Base-by-base conservation (phyloP, 2,888 invertebrate genomes). In the Stramonita haemastoma region DNA sequence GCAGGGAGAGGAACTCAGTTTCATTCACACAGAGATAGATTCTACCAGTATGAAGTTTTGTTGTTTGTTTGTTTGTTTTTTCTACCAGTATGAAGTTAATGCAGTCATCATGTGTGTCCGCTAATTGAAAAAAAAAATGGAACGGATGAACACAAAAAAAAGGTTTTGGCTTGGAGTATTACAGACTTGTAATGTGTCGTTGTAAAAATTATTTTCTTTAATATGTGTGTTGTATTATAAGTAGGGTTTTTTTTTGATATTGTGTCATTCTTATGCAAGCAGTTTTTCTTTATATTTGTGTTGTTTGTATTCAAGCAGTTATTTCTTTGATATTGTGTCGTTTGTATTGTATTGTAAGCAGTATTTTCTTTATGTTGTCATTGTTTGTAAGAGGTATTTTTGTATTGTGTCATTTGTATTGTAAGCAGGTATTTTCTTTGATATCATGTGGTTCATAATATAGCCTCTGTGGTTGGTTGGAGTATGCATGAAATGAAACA, bases 181-280 rank as follows among this genome's bases (percentile, higher is more conserved):
- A n/a, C n/a, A n/a, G n/a, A n/a, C n/a, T n/a, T n/a, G n/a, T n/a
- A n/a, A n/a, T n/a, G 46, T 46, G 46, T 46, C 46, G 46, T 46
- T 46, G 46, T 46, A 46, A 46, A 8, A 46, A 46, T 5, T 46
- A 46, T 46, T 46, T 46, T 46, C 46, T 2, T 46, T 46, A 8
- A 46, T 46, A 46, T 46, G n/a, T 46, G 46, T 46, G 46, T 46
- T 46, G 4, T 5, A 46, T 46, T 46, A 46, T 46, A 46, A 46
- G 46, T 8, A 46, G 46, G 8, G 2, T 5, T 46, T 46, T 46
- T 46, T 22, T n/a, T n/a, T 11, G 73, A n/a, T 73, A 73, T 73
- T 73, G 1, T n/a, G 19, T 22, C 13, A 19, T 86, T 70, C 57
- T 89, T 77, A 77, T 98, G 95, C 4, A 96, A 46, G 46, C 46